Evolutionary conservation across 2,888 invertebrate species (phyloP).

Genomic region (Nymphalis c-album): DNA sequence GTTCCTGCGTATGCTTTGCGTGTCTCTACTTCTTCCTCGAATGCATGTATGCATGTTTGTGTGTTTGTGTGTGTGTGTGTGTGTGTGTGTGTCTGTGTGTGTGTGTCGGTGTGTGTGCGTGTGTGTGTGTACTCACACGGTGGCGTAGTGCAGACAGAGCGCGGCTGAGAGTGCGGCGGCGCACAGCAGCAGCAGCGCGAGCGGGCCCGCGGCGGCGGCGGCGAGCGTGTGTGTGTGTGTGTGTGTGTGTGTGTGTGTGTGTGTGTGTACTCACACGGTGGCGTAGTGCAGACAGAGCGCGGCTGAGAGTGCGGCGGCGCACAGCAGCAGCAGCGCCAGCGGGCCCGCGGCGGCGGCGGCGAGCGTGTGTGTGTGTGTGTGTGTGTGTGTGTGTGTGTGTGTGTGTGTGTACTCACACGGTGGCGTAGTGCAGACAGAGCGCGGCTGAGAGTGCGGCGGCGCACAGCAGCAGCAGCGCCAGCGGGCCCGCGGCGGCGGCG

Average conservation of each 20-base stretch:
- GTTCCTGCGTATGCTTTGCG: background rate
- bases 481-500: slow-evolving; percentile 86
- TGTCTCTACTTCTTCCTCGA: too few species aligned
- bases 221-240: too few species aligned
- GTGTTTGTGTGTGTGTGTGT: background rate
- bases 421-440: slow-evolving; percentile 88
- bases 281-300: slow-evolving; percentile 89
- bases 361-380: too few species aligned
- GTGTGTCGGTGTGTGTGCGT: too few species aligned
- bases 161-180: slow-evolving; percentile 85
- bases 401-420: slow-evolving; percentile 49
- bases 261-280: slow-evolving; percentile 56
- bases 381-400: background rate
- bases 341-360: slow-evolving; percentile 87
- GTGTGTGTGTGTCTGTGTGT: background rate
- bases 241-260: background rate
- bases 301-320: slow-evolving; percentile 85
- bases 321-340: slow-evolving; percentile 83
- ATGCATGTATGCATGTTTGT: too few species aligned
- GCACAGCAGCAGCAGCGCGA: slow-evolving; percentile 84
- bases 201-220: slow-evolving; percentile 86
- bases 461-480: slow-evolving; percentile 84
- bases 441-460: slow-evolving; percentile 85
- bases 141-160: slow-evolving; percentile 88
- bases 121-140: slow-evolving; percentile 49